Evolutionary conservation across 2,113 vertebrate species (phyloP), one percentile per base, ranked within the genome.

Genomic region (Eidolon helvum): DNA sequence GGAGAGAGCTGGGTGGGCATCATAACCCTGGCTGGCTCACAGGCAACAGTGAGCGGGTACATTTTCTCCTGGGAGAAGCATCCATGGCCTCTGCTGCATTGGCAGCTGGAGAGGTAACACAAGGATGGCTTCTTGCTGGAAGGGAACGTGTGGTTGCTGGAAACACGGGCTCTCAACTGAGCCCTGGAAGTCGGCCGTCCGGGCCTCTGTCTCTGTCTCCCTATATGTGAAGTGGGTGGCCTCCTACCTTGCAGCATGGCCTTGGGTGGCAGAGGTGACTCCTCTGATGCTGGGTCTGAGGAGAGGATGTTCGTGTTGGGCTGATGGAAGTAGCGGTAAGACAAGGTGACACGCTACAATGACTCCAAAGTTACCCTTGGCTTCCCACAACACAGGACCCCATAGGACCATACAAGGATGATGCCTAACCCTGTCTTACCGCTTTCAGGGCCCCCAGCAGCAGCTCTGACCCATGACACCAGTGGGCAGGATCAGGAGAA

Each of bases 31-130:
- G 50, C 68, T 57, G 53, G 84, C 80, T 28, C 1, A 0, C 15
- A 33, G 78, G 28, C 48, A 26, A 4, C 38, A 18, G 5, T 24
- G 45, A 24, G 11, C 9, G 30, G 30, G 35, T 83, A 61, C 8
- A 1, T 7, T 75, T 74, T 35, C 43, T 57, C 45, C n/a, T 50
- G 35, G 66, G 68, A 24, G n/a, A 40, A 65, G 68, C 53, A 48
- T 4, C 82, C 26, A 5, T 4, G 0, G 2, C 45, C 2, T 35
- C 55, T 24, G 75, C 26, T 35, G 24, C 12, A 0, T 18, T 28
- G 38, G 57, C 55, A 30, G 33, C 72, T 57, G 48, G 10, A 84
- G 65, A 38, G 26, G 57, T 22, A 74, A 38, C 26, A 65, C 4
- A 33, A 30, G 10, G 30, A 66, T 8, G 50, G 5, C 30, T n/a